A percentile compares a stretch with the other conserved stretches of the same genome.
phyloP scores from a whole-genome alignment of 2,113 vertebrate genomes.

The crab-eating macaque (Macaca fascicularis) region T2T-MFA8v1.1 NC_088379.1:35312001-35312500 shows the following conservation, averaged over 20 bases:
- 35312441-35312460: too few relatives aligned
- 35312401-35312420: neutral
- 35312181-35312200: neutral
- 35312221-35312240: neutral
- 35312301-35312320: neutral
- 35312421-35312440: neutral
- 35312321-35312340: neutral
- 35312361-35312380: neutral
- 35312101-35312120: neutral
- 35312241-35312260: neutral
- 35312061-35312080: neutral
- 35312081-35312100: neutral
- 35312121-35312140: neutral
- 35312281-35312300: neutral
- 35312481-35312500: too few relatives aligned
- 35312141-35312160: neutral
- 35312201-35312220: neutral
- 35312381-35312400: neutral
- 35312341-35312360: neutral
- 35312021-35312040: neutral
- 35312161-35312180: neutral
- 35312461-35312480: too few relatives aligned
- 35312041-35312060: neutral
- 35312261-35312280: neutral
- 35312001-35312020: neutral